Evolutionary conservation across 2,888 invertebrate species (phyloP).

Genomic region (Leucophenga montana): DNA sequence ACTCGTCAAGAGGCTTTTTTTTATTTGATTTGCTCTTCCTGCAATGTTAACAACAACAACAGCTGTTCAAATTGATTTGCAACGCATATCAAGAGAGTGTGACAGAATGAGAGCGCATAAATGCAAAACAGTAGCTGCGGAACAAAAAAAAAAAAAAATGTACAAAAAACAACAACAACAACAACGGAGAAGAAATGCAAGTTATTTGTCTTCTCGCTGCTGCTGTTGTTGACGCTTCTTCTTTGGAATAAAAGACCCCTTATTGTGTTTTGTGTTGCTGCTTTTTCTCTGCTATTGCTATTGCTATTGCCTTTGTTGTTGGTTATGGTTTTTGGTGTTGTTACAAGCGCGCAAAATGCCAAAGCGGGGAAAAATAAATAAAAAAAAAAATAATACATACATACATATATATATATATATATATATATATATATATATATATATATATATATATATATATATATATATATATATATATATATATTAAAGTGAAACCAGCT

Average conservation of each 20-base stretch:
- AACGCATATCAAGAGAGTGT: slow-evolving; percentile 28
- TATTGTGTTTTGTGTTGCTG: background rate
- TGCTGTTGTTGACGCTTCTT: no score
- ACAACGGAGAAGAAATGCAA: background rate
- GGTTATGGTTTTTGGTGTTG: background rate
- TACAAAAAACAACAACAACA: slow-evolving; percentile 24
- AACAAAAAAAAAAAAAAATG: slow-evolving; percentile 14
- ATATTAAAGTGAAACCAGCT: slow-evolving; percentile 41
- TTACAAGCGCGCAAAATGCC: background rate
- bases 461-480: no score
- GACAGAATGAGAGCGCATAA: slow-evolving; percentile 26
- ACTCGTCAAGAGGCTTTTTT: background rate
- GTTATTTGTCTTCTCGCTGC: background rate
- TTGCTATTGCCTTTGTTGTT: background rate
- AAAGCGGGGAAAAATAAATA: slow-evolving; percentile 6
- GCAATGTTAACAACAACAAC: slow-evolving; percentile 20
- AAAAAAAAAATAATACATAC: background rate
- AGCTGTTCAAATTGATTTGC: slow-evolving; percentile 17
- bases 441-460: no score
- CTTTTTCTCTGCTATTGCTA: background rate
- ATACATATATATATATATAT: no score
- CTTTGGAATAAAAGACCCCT: no score
- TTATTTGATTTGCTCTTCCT: no score
- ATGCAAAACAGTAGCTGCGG: no score
- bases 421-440: no score